These are phyloP conservation scores for Sebastes alutus DNA, from an alignment of 2,797 vertebrate genomes.

Conservation along the genomic window DNA sequence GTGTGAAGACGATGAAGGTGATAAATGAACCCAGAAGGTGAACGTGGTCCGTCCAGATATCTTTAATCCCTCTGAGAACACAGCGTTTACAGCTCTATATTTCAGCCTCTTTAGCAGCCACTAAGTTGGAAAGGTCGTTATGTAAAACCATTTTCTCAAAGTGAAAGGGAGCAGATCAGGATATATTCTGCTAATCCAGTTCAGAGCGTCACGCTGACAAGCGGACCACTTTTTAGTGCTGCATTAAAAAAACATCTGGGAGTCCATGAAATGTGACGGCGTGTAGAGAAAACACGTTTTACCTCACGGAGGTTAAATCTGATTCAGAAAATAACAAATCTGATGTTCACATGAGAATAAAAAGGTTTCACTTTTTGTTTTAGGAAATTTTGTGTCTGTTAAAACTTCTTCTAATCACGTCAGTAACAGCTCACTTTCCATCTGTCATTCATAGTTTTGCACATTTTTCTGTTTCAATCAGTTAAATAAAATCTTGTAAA, in stretches of 20 bases:
- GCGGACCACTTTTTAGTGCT: neutral
- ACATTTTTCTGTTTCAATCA: too few species aligned
- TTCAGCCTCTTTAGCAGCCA: neutral
- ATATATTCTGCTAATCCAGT: slow-evolving; percentile 71
- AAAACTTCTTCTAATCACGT: neutral
- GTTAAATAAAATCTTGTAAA: neutral
- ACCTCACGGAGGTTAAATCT: too few species aligned
- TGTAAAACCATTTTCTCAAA: slow-evolving; percentile 76
- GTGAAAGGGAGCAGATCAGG: slow-evolving; percentile 66
- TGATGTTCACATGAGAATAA: too few species aligned
- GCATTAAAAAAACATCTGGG: neutral
- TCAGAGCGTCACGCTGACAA: neutral
- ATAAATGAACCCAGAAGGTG: too few species aligned
- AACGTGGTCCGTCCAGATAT: neutral
- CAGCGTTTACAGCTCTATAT: neutral
- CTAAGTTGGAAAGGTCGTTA: slow-evolving; percentile 58
- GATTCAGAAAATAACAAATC: too few species aligned
- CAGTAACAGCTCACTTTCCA: neutral
- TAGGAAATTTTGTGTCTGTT: too few species aligned
- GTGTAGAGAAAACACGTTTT: too few species aligned
- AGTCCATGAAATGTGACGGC: neutral
- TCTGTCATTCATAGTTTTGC: neutral
- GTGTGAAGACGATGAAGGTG: neutral
- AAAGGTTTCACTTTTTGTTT: too few species aligned
- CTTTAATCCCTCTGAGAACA: neutral